Conservation (phyloP, 2,797 vertebrate species). For the Channa striata region DNA sequence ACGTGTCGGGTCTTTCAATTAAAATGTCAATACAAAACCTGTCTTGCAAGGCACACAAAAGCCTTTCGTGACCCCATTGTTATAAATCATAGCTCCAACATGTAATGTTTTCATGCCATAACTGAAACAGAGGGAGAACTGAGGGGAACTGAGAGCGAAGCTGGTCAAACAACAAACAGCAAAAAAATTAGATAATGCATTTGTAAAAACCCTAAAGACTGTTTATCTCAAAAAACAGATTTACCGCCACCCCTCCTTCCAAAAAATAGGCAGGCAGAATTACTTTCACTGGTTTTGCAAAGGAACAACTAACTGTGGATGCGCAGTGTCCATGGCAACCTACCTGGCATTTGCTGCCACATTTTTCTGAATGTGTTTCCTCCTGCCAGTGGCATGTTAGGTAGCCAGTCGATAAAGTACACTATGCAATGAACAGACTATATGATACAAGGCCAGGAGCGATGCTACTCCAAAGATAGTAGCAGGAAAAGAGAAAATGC, state of each 20-base stretch:
- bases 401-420: constrained; percentile 52
- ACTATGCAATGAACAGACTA: constrained; percentile 52
- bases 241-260: constrained; percentile 10
- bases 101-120: constrained; percentile 32
- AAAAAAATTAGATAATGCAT: constrained; percentile 53
- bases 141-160: constrained; percentile 32
- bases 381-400: constrained; percentile 45
- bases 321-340: constrained; percentile 70
- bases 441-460: constrained; percentile 55
- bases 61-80: constrained; percentile 17
- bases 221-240: constrained; percentile 72
- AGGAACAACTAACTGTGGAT: constrained; percentile 25
- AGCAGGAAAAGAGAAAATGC: constrained; percentile 59
- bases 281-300: constrained; percentile 36
- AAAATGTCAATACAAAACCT: constrained; percentile 23
- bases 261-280: constrained; percentile 37
- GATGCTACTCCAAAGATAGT: constrained; percentile 52
- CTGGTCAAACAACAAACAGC: constrained; percentile 61
- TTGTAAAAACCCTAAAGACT: constrained; percentile 67
- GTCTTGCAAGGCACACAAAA: constrained; percentile 28
- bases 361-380: constrained; percentile 52
- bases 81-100: constrained; percentile 27
- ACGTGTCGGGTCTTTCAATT: constrained; percentile 10
- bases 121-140: constrained; percentile 10
- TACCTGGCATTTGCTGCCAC: constrained; percentile 52